These are phyloP conservation scores for Gryllus bimaculatus DNA, from an alignment of 1,140 invertebrate species.

Conservation along the genomic window DNA sequence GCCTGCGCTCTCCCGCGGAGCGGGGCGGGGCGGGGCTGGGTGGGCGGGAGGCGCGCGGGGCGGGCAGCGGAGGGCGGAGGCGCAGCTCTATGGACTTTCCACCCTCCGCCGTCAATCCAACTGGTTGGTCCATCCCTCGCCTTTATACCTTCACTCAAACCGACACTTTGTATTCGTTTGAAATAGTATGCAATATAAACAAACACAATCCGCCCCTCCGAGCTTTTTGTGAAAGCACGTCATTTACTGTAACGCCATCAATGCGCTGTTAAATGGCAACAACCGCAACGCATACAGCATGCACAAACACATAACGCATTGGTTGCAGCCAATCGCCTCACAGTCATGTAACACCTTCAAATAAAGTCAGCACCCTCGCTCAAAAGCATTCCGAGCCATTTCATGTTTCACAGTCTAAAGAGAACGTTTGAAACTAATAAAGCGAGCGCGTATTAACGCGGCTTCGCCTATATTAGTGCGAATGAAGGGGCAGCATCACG, in stretches of 20 bases:
- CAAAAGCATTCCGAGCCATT: background rate
- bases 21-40: too few relatives aligned
- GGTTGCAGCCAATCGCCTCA: conserved; percentile 2
- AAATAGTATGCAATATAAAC: conserved; percentile 3
- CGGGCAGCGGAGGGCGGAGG: too few relatives aligned
- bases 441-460: background rate
- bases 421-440: background rate
- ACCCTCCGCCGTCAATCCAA: conserved; percentile 2
- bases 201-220: background rate
- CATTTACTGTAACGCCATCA: conserved; percentile 4
- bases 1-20: background rate
- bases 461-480: background rate
- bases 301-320: conserved; percentile 1
- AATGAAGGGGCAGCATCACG: background rate
- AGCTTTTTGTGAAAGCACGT: background rate
- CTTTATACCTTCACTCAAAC: background rate
- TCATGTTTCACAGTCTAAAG: conserved; percentile 4
- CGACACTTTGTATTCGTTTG: conserved; percentile 4
- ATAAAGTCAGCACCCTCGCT: background rate
- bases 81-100: background rate
- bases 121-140: background rate
- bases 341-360: conserved; percentile 1
- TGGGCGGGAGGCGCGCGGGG: too few relatives aligned
- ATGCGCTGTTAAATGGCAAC: background rate
- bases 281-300: background rate